Evolutionary conservation across 2,888 invertebrate genomes (phyloP), one percentile per base, ranked within the genome.

Genomic region (Microctonus hyperodae): DNA sequence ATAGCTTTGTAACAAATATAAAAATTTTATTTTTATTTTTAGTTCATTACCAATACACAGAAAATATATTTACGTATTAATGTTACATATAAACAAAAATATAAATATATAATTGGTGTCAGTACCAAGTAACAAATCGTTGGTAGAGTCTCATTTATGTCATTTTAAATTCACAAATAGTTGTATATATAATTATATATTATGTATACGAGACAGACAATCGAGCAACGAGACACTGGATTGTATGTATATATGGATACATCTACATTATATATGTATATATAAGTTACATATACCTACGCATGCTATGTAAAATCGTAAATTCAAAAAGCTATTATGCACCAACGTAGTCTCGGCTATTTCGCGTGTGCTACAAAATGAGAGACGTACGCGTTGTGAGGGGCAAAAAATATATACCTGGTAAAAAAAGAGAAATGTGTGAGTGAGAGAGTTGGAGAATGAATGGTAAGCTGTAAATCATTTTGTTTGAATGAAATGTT

Each of bases 301-400:
- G 44, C 25, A 31, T 44, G n/a, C 25, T 25, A 28, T 23, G n/a
- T n/a, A 40, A 51, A 60, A 59, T 71, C 71, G 71, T 71, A 71
- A 71, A 71, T 71, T 70, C 70, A 71, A 70, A 71, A 71, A 71
- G 70, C 71, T 71, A 71, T 71, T 71, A 71, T 70, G 67, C 48
- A 67, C 70, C 56, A 64, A 65, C 62, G 56, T 61, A 67, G n/a
- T n/a, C 44, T 60, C 56, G 66, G 60, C 68, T 62, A 65, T 70
- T 68, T 65, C 63, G 68, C 71, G 63, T 31, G 53, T 31, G 53
- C 61, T 55, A 59, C 66, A 51, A 70, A 68, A 64, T 62, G 69
- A 68, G 57, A 33, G 51, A 53, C 40, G 25, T 37, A n/a, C n/a
- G 22, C 64, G 40, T 44, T 28, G 64, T 28, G 25, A 59, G 23